Base-by-base conservation (phyloP, 2,797 vertebrate genomes). In the Peromyscus melanophrys region DNA sequence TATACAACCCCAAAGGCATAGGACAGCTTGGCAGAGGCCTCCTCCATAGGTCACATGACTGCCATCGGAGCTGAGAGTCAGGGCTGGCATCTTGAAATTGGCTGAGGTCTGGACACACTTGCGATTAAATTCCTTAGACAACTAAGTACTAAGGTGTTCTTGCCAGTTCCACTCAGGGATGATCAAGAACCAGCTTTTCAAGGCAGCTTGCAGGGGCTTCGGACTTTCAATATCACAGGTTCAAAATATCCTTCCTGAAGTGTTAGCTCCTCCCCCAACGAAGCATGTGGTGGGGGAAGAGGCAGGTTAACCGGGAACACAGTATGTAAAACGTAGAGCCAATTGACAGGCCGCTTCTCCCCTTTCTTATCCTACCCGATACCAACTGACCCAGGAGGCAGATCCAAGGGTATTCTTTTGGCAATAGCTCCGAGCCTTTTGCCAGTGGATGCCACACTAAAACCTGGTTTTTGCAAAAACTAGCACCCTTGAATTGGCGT, bases 231-330 rank as follows among this genome's bases (percentile, higher is more conserved):
- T 77, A 34, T 84, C 29, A 37, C 37, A 67, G 55, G 29, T 34
- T 90, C 88, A 78, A 90, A 95, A 90, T 90, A 90, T 90, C 71
- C 37, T n/a, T 40, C 14, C 9, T 31, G 31, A 10, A 46, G 23
- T n/a, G 29, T 11, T 43, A 82, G 12, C 37, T 77, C 25, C 40
- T 63, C 23, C 61, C 34, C 16, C 34, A 90, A 25, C 6, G 37
- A 69, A 77, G n/a, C 13, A 13, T 13, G 9, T 1, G 10, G 61
- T 4, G 0, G 46, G 29, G 19, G 25, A 89, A 82, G 57, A 89
- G 17, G 40, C 0, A 0, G 23, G 57, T 13, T 65, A 59, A 52
- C 27, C 13, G 27, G 52, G 55, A 71, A 11, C 8, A 37, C 40
- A 43, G 25, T 43, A 12, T 6, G 43, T 12, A 12, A 65, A 55